These are phyloP conservation scores for Drosophila santomea DNA, from an alignment of 1,140 invertebrate species.

Conservation along the genomic window DNA sequence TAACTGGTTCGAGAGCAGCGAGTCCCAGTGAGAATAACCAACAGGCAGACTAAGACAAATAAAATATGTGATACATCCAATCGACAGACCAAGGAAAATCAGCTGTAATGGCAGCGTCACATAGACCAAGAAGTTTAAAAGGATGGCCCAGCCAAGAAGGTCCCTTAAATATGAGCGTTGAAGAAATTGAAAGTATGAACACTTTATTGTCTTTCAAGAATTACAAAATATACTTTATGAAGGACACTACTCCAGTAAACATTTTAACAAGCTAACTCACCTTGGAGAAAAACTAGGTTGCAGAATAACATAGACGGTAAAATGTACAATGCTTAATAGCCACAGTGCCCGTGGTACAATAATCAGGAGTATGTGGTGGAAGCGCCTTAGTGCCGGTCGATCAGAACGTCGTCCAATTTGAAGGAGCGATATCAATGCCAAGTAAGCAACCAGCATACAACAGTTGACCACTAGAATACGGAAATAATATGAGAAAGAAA, in stretches of 20 bases:
- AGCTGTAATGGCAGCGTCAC: constrained; percentile 92
- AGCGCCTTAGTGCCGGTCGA: constrained; percentile 46
- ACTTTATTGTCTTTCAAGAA: too few relatives aligned
- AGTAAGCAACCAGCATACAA: constrained; percentile 62
- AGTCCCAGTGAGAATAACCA: constrained; percentile 85
- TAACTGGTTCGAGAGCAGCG: constrained; percentile 75
- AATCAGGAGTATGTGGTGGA: constrained; percentile 55
- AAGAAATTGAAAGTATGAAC: not conserved
- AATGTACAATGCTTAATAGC: constrained; percentile 63
- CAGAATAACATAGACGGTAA: constrained; percentile 62
- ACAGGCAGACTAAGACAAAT: constrained; percentile 87
- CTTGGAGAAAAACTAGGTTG: constrained; percentile 65
- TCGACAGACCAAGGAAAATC: constrained; percentile 85
- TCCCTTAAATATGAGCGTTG: constrained; percentile 50
- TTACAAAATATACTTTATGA: too few relatives aligned
- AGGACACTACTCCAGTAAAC: too few relatives aligned
- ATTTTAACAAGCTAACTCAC: constrained; percentile 25
- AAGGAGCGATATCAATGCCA: constrained; percentile 57
- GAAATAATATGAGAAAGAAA: not conserved
- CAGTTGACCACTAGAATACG: constrained; percentile 57
- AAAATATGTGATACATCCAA: constrained; percentile 87
- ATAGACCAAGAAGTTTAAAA: constrained; percentile 94
- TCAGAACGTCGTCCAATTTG: constrained; percentile 63
- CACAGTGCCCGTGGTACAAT: constrained; percentile 61
- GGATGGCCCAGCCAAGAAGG: constrained; percentile 90